A percentile compares a stretch with the other conserved stretches of the same genome.
Evolutionary conservation across 2,797 vertebrate species (phyloP).

Genomic region (Pelobates cultripes): DNA sequence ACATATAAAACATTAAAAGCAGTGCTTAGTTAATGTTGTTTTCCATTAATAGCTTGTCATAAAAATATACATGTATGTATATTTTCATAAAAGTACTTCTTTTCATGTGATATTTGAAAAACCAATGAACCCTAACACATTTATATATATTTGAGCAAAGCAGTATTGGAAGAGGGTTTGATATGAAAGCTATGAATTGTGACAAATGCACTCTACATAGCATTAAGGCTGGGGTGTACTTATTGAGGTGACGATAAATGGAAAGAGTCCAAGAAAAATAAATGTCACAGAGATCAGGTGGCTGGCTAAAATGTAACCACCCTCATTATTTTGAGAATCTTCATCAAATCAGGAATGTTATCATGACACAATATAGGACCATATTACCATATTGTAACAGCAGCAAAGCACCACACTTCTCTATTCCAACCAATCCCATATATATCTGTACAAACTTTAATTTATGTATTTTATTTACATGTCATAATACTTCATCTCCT

Average conservation of each 20-base stretch:
- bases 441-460: no score
- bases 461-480: neutral
- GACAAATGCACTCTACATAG: conserved; percentile 60
- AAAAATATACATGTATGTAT: conserved; percentile 73
- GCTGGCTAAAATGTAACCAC: conserved; percentile 25
- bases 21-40: conserved; percentile 62
- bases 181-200: conserved; percentile 60
- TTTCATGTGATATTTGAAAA: conserved; percentile 1
- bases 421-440: no score
- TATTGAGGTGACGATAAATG: conserved; percentile 56
- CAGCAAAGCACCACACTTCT: neutral
- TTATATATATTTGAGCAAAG: conserved; percentile 40
- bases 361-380: conserved; percentile 25
- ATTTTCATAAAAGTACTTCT: conserved; percentile 64
- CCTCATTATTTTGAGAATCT: conserved; percentile 57
- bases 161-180: conserved; percentile 53
- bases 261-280: conserved; percentile 53
- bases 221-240: conserved; percentile 73
- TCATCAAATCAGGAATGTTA: conserved; percentile 50
- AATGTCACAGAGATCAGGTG: conserved; percentile 48
- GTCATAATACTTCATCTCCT: no score
- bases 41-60: conserved; percentile 66
- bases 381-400: neutral
- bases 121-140: conserved; percentile 7
- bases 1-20: conserved; percentile 78